Evolutionary conservation across 2,888 invertebrate species (phyloP).

Genomic region (Ferrisia virgata): DNA sequence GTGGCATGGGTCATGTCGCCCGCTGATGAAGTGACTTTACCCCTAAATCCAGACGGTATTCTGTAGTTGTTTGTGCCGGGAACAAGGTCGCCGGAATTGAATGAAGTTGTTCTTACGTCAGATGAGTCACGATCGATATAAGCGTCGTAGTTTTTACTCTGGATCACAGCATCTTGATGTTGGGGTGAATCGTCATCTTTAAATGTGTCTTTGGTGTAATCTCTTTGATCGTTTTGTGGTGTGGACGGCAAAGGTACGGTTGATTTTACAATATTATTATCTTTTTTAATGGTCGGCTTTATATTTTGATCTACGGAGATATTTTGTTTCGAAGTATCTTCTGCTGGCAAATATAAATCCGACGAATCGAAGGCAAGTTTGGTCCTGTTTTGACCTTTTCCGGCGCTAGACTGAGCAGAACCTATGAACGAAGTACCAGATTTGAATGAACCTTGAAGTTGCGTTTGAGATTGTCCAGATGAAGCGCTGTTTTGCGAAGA

Average conservation of each 20-base stretch:
- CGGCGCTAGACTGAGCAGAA: constrained; percentile 78
- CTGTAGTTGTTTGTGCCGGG: constrained; percentile 66
- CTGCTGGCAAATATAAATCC: constrained; percentile 51
- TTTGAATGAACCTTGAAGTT: constrained; percentile 76
- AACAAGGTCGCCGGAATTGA: constrained; percentile 60
- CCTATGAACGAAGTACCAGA: constrained; percentile 75
- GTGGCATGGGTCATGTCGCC: constrained; percentile 60
- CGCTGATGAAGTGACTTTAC: constrained; percentile 62
- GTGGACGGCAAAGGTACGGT: neutral
- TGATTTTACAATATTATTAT: neutral
- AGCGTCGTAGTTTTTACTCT: constrained; percentile 58
- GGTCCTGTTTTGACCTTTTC: constrained; percentile 52
- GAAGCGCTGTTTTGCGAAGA: constrained; percentile 73
- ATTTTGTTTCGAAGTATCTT: neutral
- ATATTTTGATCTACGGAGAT: neutral
- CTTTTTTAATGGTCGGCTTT: neutral
- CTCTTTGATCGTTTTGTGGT: neutral
- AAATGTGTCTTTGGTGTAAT: constrained; percentile 57
- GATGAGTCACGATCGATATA: constrained; percentile 62
- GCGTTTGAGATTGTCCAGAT: constrained; percentile 77
- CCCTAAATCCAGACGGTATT: constrained; percentile 68
- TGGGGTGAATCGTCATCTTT: constrained; percentile 52
- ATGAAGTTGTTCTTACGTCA: constrained; percentile 51
- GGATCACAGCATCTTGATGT: constrained; percentile 53
- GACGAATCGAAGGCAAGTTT: constrained; percentile 47